phyloP scores from a whole-genome alignment of 2,113 vertebrate species.

The Ellobius talpinus region DNA sequence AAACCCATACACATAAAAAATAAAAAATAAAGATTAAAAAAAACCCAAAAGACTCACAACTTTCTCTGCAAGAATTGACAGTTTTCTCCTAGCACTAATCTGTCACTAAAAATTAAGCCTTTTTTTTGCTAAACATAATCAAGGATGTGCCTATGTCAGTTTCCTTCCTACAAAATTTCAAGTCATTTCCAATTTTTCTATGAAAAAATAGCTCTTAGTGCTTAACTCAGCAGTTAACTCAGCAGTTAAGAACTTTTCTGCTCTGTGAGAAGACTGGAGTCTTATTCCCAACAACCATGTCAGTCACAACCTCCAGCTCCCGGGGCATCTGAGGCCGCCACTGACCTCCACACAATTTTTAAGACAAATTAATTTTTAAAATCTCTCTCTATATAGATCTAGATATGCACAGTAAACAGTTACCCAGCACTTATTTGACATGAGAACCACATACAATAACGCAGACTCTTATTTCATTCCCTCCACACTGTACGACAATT shows the following conservation, averaged over 20 bases:
- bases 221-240: no score
- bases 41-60: conserved; percentile 19
- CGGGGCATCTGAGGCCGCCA: not conserved
- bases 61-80: not conserved
- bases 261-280: not conserved
- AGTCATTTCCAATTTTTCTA: not conserved
- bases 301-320: not conserved
- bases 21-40: not conserved
- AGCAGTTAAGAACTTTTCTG: not conserved
- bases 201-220: conserved; percentile 4
- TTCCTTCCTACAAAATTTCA: conserved; percentile 30
- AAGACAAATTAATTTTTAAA: not conserved
- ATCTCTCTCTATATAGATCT: not conserved
- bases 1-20: not conserved
- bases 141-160: not conserved
- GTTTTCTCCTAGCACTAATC: not conserved
- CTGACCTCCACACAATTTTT: not conserved
- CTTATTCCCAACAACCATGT: not conserved
- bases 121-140: conserved; percentile 35
- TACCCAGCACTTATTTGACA: not conserved
- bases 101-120: not conserved
- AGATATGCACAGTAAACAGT: not conserved
- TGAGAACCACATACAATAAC: not conserved
- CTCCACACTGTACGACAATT: not conserved
- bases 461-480: conserved; percentile 21